Evolutionary conservation across 1,140 invertebrate genomes (phyloP).

Genomic region (Vanessa tameamea): DNA sequence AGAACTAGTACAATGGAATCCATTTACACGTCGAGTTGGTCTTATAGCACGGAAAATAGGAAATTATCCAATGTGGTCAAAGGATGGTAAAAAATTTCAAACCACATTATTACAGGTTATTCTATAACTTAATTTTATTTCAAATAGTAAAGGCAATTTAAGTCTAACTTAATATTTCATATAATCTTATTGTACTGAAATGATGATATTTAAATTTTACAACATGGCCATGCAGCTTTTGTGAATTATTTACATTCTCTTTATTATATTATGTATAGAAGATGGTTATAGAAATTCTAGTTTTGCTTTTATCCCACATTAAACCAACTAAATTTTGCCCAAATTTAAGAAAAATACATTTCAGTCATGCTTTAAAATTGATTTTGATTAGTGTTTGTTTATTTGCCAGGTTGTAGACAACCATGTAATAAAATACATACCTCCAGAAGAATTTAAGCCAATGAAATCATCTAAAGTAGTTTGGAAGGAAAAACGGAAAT

Average conservation of each 20-base stretch:
- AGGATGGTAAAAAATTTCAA: slow-evolving; percentile 88
- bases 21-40: slow-evolving; percentile 86
- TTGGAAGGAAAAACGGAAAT: slow-evolving; percentile 75
- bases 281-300: too few relatives aligned
- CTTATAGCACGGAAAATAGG: slow-evolving; percentile 97
- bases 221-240: too few relatives aligned
- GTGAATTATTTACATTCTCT: too few relatives aligned
- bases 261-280: too few relatives aligned
- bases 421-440: slow-evolving; percentile 95
- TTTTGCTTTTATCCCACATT: not conserved
- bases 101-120: slow-evolving; percentile 93
- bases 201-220: too few relatives aligned
- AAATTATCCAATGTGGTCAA: slow-evolving; percentile 94
- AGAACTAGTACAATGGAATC: slow-evolving; percentile 83
- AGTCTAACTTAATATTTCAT: too few relatives aligned
- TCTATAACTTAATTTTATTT: not conserved
- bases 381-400: not conserved
- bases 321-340: too few relatives aligned
- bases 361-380: too few relatives aligned
- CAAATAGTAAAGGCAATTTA: too few relatives aligned
- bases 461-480: slow-evolving; percentile 63
- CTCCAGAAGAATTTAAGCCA: slow-evolving; percentile 89
- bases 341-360: too few relatives aligned
- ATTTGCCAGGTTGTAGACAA: slow-evolving; percentile 92
- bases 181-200: not conserved